Percentiles rank a stretch among this genome's conserved stretches.
Conservation (phyloP, 1,140 invertebrate species). For the Amyelois transitella region DNA sequence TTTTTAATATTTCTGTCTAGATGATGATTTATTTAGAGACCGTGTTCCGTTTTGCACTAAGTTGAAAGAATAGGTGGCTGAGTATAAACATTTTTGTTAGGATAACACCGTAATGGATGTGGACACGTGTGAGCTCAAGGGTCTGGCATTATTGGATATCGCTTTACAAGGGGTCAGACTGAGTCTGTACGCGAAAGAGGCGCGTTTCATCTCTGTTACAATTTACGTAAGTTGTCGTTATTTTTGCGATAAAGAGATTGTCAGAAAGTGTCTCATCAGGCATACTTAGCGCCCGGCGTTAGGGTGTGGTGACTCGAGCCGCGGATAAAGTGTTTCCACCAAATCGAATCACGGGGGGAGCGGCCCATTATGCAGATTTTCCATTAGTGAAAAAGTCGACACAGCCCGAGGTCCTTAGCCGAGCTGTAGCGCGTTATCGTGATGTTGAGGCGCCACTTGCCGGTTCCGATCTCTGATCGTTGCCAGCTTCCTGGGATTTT, state of each 20-base stretch:
- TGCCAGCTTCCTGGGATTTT: not conserved
- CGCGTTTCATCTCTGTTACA: not conserved
- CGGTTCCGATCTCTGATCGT: slow-evolving; percentile 4
- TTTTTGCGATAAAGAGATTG: slow-evolving; percentile 17
- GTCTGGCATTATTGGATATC: slow-evolving; percentile 46
- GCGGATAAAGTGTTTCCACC: slow-evolving; percentile 40
- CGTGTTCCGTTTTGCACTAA: slow-evolving; percentile 7
- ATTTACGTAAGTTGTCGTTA: slow-evolving; percentile 12
- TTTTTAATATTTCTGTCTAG: slow-evolving; percentile 33
- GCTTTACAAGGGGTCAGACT: slow-evolving; percentile 33
- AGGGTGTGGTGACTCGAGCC: slow-evolving; percentile 21
- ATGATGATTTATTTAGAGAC: slow-evolving; percentile 19
- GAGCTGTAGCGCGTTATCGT: slow-evolving; percentile 11
- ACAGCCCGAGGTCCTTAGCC: slow-evolving; percentile 11
- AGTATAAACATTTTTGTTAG: slow-evolving; percentile 12
- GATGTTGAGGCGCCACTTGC: slow-evolving; percentile 1
- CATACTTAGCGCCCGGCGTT: slow-evolving; percentile 34
- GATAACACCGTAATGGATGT: slow-evolving; percentile 27
- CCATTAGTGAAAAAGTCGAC: slow-evolving; percentile 57
- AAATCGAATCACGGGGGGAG: slow-evolving; percentile 57
- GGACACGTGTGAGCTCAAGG: slow-evolving; percentile 24
- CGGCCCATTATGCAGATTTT: slow-evolving; percentile 66
- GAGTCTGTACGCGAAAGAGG: not conserved
- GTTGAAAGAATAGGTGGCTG: not conserved
- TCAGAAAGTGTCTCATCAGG: slow-evolving; percentile 20